Evolutionary conservation across 2,797 vertebrate genomes (phyloP).

Genomic region (Microtus agrestis): DNA sequence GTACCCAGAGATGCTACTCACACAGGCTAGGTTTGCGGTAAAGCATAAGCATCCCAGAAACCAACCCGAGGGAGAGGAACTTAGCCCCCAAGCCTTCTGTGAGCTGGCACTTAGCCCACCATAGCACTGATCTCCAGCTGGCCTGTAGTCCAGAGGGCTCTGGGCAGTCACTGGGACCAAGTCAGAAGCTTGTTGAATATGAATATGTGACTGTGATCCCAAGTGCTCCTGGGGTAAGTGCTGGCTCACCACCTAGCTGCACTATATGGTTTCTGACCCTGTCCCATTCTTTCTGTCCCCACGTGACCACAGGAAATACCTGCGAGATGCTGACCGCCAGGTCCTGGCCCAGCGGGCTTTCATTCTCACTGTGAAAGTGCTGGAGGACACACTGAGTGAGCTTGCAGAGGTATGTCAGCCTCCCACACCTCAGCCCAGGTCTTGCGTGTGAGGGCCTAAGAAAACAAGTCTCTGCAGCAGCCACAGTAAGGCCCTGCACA

Average conservation of each 20-base stretch:
- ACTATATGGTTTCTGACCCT: background rate
- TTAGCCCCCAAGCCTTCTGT: background rate
- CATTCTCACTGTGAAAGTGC: constrained; percentile 97
- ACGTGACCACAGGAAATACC: constrained; percentile 92
- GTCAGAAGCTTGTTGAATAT: background rate
- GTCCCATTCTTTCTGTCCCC: background rate
- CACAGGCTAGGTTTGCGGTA: background rate
- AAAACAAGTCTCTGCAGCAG: background rate
- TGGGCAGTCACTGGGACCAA: background rate
- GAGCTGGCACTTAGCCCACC: background rate
- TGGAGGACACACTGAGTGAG: constrained; percentile 97
- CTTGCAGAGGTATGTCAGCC: constrained; percentile 91
- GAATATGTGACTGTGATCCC: too few species aligned
- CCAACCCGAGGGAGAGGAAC: background rate
- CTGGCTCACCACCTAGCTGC: accelerated
- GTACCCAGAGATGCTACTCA: background rate
- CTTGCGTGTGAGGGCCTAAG: background rate
- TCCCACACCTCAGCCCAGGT: background rate
- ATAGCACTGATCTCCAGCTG: too few species aligned
- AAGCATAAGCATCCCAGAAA: background rate
- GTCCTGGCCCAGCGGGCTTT: constrained; percentile 97
- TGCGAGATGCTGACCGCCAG: constrained; percentile 99
- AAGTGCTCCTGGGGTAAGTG: background rate
- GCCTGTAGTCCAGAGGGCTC: background rate
- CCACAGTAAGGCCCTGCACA: too few species aligned